Evolutionary conservation across 2,888 invertebrate genomes (phyloP), one percentile per base, ranked within the genome.

Genomic region (Shargacucullia verbasci): DNA sequence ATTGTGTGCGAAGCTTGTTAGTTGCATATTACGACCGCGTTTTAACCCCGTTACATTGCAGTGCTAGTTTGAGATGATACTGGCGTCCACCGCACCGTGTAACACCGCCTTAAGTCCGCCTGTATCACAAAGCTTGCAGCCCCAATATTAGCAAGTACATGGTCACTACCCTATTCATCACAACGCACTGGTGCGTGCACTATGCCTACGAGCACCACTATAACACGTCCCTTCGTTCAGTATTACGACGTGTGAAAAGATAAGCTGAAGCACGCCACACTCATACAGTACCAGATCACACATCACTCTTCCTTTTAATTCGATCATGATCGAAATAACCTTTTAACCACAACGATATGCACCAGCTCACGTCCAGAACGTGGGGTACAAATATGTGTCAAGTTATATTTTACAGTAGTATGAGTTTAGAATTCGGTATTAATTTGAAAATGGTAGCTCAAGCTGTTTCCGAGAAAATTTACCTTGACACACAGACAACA

Each of bases 171-270:
- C 29, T 45, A 31, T 29, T 31, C 39, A 44, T 37, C 10, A 41
- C 33, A 37, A 12, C 27, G 35, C 49, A 37, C 44, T 37, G 43
- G 35, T 12, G 53, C 48, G 39, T 46, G 12, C 27, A 49, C 50
- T 57, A 64, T 41, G 44, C 47, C 57, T 60, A 60, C 54, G 53
- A 73, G 71, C 74, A 71, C 60, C 70, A 63, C 44, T 49, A 33
- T 52, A 40, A 37, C 43, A 65, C 34, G 27, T 29, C 34, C 15
- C 34, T 29, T 20, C 27, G 33, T 37, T 47, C 15, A 31, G 35
- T 38, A 43, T 35, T 44, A 62, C 0, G 39, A n/a, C 29, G 1
- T 29, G 29, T 8, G 29, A 29, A 8, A 29, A 6, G 29, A 29
- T 4, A 29, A 29, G 29, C 29, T 53, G 69, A 47, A 38, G n/a